Evolutionary conservation across 2,797 vertebrate species (phyloP), one percentile per base, ranked within the genome.

Genomic region (Helarctos malayanus): DNA sequence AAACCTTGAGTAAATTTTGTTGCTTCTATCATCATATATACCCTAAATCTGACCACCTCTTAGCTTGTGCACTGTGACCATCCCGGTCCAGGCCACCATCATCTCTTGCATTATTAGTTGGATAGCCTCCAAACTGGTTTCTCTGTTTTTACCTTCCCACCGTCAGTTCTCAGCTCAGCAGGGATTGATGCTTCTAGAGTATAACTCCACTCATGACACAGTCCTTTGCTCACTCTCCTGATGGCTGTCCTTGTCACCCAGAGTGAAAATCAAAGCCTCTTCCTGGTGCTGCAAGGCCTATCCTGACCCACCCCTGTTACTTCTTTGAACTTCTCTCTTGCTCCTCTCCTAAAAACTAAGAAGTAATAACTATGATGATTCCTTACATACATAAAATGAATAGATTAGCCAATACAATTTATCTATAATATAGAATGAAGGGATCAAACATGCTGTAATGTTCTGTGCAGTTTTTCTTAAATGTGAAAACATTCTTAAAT

Each of bases 251-350:
- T 19, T 78, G 32, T 35, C 23, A 71, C n/a, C 80, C 45, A 69
- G 23, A 75, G n/a, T 41, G 63, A 75, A 86, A 81, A 61, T 25
- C 12, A 14, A 87, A 69, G 14, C 9, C 19, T 45, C 18, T 45
- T 0, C 2, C 1, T 8, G 0, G 21, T 2, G 19, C 27, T 75
- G 35, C 4, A 49, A 10, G 25, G 15, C 4, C 8, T 52, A 5
- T n/a, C 8, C 19, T 47, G 27, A 47, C 11, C 35, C 65, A 4
- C 6, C 4, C 10, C 14, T 25, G 5, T 29, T n/a, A 73, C 10
- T 65, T 94, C 79, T 84, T 38, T 76, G 38, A 41, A 1, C 6
- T 49, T 59, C n/a, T 84, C 12, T 45, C 47, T 18, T 32, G 15
- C 15, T 81, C 47, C 19, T 57, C 32, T 73, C 5, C 47, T 86